Evolutionary conservation across 2,113 vertebrate genomes (phyloP).

Genomic region (Ornithorhynchus anatinus): DNA sequence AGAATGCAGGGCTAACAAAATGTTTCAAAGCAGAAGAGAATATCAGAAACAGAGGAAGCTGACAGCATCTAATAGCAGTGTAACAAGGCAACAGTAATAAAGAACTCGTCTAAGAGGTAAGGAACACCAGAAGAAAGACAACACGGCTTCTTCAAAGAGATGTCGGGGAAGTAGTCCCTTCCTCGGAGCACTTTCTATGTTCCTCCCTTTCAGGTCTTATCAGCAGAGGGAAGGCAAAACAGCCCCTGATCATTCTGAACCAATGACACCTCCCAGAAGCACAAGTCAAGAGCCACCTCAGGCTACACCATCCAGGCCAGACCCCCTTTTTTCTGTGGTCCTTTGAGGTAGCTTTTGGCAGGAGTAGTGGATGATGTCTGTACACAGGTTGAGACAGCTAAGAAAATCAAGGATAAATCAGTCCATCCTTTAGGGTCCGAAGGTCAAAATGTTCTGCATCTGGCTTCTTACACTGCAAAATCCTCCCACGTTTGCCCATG

Average conservation of each 20-base stretch:
- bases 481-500: too few species aligned
- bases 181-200: neutral
- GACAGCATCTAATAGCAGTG: constrained; percentile 32
- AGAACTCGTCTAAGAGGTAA: neutral
- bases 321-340: too few species aligned
- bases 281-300: too few species aligned
- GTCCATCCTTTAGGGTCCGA: too few species aligned
- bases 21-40: constrained; percentile 40
- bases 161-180: neutral
- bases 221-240: neutral
- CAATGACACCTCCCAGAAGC: neutral
- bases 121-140: neutral
- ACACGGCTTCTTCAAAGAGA: neutral
- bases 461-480: too few species aligned
- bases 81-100: constrained; percentile 36
- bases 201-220: neutral
- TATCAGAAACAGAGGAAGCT: constrained; percentile 10
- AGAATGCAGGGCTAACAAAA: constrained; percentile 34
- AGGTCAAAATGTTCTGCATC: too few species aligned
- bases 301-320: too few species aligned
- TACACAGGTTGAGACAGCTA: too few species aligned
- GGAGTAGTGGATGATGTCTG: too few species aligned
- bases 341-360: too few species aligned
- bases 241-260: neutral
- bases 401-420: too few species aligned